Conservation (phyloP, 2,888 invertebrate species). For the Machimus atricapillus region DNA sequence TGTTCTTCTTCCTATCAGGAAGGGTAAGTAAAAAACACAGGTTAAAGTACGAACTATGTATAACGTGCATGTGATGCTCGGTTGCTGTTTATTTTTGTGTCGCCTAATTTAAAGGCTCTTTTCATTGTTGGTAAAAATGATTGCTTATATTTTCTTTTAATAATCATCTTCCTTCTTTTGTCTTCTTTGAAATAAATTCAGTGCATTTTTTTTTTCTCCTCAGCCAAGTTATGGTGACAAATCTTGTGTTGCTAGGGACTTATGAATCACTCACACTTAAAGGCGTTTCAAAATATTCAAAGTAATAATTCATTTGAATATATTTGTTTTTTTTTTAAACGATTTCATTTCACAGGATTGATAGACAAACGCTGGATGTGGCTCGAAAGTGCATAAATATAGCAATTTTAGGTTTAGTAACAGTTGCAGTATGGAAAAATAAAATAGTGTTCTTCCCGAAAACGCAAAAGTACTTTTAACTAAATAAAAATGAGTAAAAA, state of each 20-base stretch:
- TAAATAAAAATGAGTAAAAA: no score
- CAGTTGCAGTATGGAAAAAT: background rate
- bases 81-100: no score
- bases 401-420: background rate
- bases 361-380: background rate
- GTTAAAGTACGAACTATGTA: background rate
- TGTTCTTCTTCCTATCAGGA: slow-evolving; percentile 63
- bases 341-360: background rate
- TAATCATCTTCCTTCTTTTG: background rate
- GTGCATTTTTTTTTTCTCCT: background rate
- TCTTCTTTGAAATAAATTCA: background rate
- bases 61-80: background rate
- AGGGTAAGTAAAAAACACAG: slow-evolving; percentile 61
- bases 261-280: background rate
- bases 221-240: background rate
- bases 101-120: no score
- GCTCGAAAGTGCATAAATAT: background rate
- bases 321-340: background rate
- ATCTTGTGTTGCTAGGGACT: background rate
- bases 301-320: background rate
- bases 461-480: background rate
- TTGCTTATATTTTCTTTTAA: background rate
- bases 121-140: no score
- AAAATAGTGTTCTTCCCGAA: background rate
- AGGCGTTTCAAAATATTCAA: background rate